Evolutionary conservation across 2,797 vertebrate genomes (phyloP), one percentile per base, ranked within the genome.

Genomic region (Anolis apletophallus): DNA sequence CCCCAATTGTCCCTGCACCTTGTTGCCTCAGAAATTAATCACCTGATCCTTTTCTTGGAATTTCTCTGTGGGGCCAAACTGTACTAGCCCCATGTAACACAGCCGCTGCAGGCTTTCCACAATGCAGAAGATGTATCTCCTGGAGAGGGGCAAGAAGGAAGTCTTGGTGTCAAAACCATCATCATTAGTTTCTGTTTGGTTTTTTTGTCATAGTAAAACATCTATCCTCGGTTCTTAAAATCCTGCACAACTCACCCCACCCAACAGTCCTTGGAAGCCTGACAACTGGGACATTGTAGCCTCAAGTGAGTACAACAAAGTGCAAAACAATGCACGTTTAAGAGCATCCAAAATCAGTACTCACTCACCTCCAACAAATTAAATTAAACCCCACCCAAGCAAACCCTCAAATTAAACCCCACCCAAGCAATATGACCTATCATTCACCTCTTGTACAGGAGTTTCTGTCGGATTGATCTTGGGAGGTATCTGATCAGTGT

Each of bases 41-140:
- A 99, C 98, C 98, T 99, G 98, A 80, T 99, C 98, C 96, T 98
- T 99, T 36, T 99, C 98, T 95, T 98, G 98, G 92, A 99, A 99
- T 93, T 98, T 99, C 92, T 98, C 98, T 1, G 95, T 92, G 19
- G 98, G 97, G 4, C 97, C 98, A 74, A 99, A 99, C 94, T 99
- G 98, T 80, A 99, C 90, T 89, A 99, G 93, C n/a, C 99, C 99
- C 98, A 99, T 99, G 88, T 97, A 99, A 91, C 96, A 97, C 55
- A 99, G 89, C 61, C 97, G 97, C 91, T 99, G 98, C 78, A 99
- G 95, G 87, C 95, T 98, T 95, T 99, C 98, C 17, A 97, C 93
- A 86, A 99, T 97, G 0, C 95, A 96, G 81, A 98, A 98, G 83
- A 99, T 97, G 93, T 99, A 99, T 68, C 95, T 97, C 96, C 99